Conservation (phyloP, 37 sponge, comb jelly and placozoan species). For the Petrosia ficiformis region DNA sequence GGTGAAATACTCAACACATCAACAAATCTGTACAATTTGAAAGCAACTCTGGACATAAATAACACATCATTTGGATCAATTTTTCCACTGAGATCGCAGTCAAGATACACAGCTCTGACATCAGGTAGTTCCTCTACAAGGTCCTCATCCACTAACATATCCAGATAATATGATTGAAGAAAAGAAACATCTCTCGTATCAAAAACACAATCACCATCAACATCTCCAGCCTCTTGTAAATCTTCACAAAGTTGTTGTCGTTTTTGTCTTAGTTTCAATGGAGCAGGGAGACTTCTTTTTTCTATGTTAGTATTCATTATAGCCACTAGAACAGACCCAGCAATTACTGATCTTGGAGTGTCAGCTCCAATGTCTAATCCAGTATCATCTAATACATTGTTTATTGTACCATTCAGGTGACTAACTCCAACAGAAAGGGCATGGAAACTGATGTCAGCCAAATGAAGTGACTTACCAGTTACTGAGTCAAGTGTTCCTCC, state of each 20-base stretch:
- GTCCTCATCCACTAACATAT: background rate
- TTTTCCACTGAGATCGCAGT: slow-evolving; percentile 46
- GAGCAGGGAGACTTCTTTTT: background rate
- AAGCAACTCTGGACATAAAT: slow-evolving; percentile 57
- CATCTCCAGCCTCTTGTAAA: slow-evolving; percentile 55
- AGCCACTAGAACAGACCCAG: slow-evolving; percentile 42
- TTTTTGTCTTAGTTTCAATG: too few species aligned
- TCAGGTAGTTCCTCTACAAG: slow-evolving; percentile 4
- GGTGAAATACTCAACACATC: background rate
- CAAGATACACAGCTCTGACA: slow-evolving; percentile 22
- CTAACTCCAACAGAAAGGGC: slow-evolving; percentile 30
- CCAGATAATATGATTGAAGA: slow-evolving; percentile 39
- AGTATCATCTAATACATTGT: slow-evolving; percentile 10
- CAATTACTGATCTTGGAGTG: slow-evolving; percentile 33
- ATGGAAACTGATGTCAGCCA: slow-evolving; percentile 34
- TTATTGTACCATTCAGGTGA: slow-evolving; percentile 22
- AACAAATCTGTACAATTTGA: slow-evolving; percentile 40
- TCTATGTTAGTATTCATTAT: slow-evolving; percentile 3
- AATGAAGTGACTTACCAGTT: slow-evolving; percentile 14
- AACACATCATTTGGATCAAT: slow-evolving; percentile 66
- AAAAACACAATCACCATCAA: slow-evolving; percentile 70
- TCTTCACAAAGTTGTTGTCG: slow-evolving; percentile 20
- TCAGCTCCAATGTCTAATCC: slow-evolving; percentile 17
- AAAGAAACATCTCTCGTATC: slow-evolving; percentile 54
- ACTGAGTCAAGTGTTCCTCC: slow-evolving; percentile 46